Conservation (phyloP, 2,888 invertebrate genomes). For the Pterostichus niger region DNA sequence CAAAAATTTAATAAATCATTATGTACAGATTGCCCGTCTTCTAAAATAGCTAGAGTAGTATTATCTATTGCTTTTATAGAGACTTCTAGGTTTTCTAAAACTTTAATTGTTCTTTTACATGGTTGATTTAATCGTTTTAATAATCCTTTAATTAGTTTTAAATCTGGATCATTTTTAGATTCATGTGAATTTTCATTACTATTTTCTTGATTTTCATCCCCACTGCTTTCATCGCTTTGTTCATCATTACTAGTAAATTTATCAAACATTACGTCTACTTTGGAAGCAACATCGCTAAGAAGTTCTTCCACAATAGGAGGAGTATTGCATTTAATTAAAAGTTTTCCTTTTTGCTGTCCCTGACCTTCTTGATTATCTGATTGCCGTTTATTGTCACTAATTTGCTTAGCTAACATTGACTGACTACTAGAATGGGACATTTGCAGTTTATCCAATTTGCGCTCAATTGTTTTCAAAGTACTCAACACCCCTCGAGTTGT, state of each 20-base stretch:
- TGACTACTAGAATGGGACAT: conserved; percentile 64
- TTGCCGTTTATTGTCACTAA: conserved; percentile 67
- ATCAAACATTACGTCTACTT: conserved; percentile 76
- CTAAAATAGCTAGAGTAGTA: conserved; percentile 71
- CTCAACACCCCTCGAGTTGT: conserved; percentile 75
- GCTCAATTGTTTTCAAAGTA: conserved; percentile 75
- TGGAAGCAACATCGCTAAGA: conserved; percentile 75
- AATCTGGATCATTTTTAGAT: conserved; percentile 68
- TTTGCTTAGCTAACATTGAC: conserved; percentile 67
- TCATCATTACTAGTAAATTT: conserved; percentile 71
- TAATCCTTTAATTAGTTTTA: conserved; percentile 70
- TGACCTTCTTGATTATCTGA: conserved; percentile 67
- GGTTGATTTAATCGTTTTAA: conserved; percentile 71
- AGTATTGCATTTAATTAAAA: conserved; percentile 73
- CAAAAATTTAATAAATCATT: conserved; percentile 71
- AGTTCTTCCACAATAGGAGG: conserved; percentile 74
- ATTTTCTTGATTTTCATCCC: conserved; percentile 70
- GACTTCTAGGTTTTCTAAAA: conserved; percentile 73
- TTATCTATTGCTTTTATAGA: conserved; percentile 72
- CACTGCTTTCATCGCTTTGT: conserved; percentile 70
- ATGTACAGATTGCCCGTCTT: conserved; percentile 70
- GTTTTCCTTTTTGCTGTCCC: conserved; percentile 70
- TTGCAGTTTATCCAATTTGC: conserved; percentile 73
- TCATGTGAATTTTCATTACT: conserved; percentile 68
- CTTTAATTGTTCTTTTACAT: conserved; percentile 72